Evolutionary conservation across 2,888 invertebrate genomes (phyloP), one percentile per base, ranked within the genome.

Genomic region (Parapristionchus giblindavisi): DNA sequence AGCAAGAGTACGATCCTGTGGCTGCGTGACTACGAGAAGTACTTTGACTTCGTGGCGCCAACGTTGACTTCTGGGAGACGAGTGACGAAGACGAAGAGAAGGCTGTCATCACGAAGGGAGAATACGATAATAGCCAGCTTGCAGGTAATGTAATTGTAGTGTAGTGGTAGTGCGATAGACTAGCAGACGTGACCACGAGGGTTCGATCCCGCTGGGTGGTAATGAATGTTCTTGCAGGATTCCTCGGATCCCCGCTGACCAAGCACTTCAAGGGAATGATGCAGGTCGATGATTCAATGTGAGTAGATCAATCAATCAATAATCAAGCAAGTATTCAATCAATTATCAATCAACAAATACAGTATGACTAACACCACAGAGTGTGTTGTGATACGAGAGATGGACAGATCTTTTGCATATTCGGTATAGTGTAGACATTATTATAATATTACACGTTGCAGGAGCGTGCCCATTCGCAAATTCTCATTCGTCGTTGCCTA

Each of bases 11-110:
- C 87, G 1, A 75, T 81, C 3, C 77, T 84, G 24, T 87, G 85
- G 83, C 76, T 86, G 14, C 76, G 84, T n/a, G 86, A 85, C 61
- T 87, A 85, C 76, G 58, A 81, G 65, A 72, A 76, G 32, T 84
- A 86, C 78, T 82, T 79, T 65, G 79, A 81, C 38, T 74, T 78
- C 61, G 80, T 74, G 34, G 72, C 72, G n/a, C 4, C 71, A 24
- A 77, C 76, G 61, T 75, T 66, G 80, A 82, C 77, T 79, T 78
- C 63, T 79, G 79, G 65, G 79, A 79, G 14, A 77, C 75, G 5
- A 36, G 40, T 70, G 38, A 51, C 17, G 38, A 51, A 5, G 38
- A 38, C 21, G 63, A 38, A 2, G 40, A 36, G 27, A 34, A 4
- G 1, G 56, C 27, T 32, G 40, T 27, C 8, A 70, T 70, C 14